Conservation (phyloP, 2,888 invertebrate genomes). For the Rhamphomyia laevipes region DNA sequence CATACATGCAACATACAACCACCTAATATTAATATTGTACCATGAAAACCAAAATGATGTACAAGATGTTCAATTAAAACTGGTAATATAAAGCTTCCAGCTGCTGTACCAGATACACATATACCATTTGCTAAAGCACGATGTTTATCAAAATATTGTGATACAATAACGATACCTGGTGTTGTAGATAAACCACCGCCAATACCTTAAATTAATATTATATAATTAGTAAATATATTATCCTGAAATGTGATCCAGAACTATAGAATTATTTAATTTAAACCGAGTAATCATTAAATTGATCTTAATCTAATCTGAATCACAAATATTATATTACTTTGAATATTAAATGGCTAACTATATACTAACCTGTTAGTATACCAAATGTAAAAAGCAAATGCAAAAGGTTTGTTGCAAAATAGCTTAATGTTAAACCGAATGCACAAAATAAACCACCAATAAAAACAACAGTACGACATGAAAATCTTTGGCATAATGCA, state of each 20-base stretch:
- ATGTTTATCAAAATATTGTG: constrained; percentile 67
- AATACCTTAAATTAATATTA: constrained; percentile 42
- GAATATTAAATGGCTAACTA: not conserved
- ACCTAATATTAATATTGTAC: constrained; percentile 55
- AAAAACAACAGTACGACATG: constrained; percentile 58
- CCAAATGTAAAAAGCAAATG: constrained; percentile 62
- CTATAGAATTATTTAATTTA: not conserved
- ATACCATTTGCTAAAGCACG: constrained; percentile 69
- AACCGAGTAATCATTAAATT: too few relatives aligned
- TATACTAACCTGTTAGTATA: constrained; percentile 50
- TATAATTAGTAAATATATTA: not conserved
- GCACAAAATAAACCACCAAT: constrained; percentile 61
- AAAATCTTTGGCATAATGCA: constrained; percentile 56
- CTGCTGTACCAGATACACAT: constrained; percentile 68
- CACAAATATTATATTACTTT: not conserved
- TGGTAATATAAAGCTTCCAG: constrained; percentile 67
- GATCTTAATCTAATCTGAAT: too few relatives aligned
- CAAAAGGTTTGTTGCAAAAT: constrained; percentile 54
- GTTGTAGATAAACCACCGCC: constrained; percentile 70
- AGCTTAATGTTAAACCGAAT: constrained; percentile 54
- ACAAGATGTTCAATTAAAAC: constrained; percentile 59
- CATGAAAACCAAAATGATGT: constrained; percentile 58
- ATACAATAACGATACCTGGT: constrained; percentile 69
- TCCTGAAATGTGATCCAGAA: not conserved
- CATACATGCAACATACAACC: constrained; percentile 67